Conservation (phyloP, 2,113 vertebrate genomes). For the Hemibagrus wyckioides region DNA sequence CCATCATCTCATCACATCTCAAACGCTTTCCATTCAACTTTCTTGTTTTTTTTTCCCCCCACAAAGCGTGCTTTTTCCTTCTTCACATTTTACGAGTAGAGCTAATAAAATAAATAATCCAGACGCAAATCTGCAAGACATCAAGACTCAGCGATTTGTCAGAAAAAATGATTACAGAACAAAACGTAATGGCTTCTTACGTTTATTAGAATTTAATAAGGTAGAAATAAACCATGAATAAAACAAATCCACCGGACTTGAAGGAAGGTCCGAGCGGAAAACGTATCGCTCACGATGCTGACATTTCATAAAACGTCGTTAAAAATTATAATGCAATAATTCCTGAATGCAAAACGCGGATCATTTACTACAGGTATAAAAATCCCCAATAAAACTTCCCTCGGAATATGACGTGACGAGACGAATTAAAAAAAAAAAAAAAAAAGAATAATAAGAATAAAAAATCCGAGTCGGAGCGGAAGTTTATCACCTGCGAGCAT, state of each 20-base stretch:
- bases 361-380: not conserved
- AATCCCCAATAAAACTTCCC: not conserved
- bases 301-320: conserved; percentile 16
- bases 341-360: not conserved
- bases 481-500: not conserved
- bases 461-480: no score
- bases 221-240: conserved; percentile 11
- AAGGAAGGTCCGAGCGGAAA: not conserved
- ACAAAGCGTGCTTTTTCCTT: not conserved
- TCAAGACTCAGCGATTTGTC: not conserved
- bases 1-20: not conserved
- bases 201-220: conserved; percentile 27
- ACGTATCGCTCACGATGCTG: not conserved
- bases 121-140: not conserved
- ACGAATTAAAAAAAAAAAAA: not conserved
- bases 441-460: no score
- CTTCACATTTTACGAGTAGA: not conserved
- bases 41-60: not conserved
- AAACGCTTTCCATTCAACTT: not conserved
- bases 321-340: not conserved
- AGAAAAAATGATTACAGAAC: not conserved
- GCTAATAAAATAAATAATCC: conserved; percentile 21
- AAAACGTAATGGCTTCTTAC: not conserved
- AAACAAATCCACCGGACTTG: conserved; percentile 8
- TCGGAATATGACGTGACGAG: not conserved